Evolutionary conservation across 2,113 vertebrate genomes (phyloP), one percentile per base, ranked within the genome.

Genomic region (Picathartes gymnocephalus): DNA sequence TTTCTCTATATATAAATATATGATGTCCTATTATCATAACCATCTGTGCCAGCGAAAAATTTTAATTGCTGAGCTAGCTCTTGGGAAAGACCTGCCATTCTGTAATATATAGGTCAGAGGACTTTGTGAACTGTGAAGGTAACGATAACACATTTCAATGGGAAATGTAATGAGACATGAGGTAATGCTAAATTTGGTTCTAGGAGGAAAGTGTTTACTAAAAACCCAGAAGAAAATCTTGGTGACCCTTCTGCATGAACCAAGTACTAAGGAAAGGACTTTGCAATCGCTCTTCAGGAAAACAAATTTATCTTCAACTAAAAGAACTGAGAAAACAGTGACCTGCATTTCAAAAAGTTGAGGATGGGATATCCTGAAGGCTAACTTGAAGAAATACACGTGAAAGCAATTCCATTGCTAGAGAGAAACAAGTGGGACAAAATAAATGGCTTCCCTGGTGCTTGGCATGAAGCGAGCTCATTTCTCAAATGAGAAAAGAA

Each of bases 61-160:
- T 86, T 94, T 93, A 97, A 95, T 95, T 96, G 92, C 94, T 94
- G 92, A 97, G 88, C 61, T 81, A 88, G 92, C 69, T 96, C 90
- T 93, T 79, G 72, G 88, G 92, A 95, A 97, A 96, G 86, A 93
- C 95, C 90, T 95, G 61, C 73, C 86, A 76, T 92, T 83, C 92
- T 92, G 54, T 78, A 96, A 96, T 81, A 97, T 95, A 91, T 90
- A 96, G 92, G 92, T 93, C 88, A 96, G 72, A 86, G 45, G 66
- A 81, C 80, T 86, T 94, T 30, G 81, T 84, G 77, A 96, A 95
- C 82, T 88, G 80, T 90, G 82, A 88, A 94, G 88, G 82, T 90
- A 96, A 94, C 0, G 22, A 95, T 93, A 96, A 84, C 86, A 81
- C 33, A 5, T 91, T 95, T 90, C 82, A 86, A 71, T 8, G 2